Evolutionary conservation across 1,140 invertebrate genomes (phyloP).

Genomic region (Lordiphosa clarofinis): DNA sequence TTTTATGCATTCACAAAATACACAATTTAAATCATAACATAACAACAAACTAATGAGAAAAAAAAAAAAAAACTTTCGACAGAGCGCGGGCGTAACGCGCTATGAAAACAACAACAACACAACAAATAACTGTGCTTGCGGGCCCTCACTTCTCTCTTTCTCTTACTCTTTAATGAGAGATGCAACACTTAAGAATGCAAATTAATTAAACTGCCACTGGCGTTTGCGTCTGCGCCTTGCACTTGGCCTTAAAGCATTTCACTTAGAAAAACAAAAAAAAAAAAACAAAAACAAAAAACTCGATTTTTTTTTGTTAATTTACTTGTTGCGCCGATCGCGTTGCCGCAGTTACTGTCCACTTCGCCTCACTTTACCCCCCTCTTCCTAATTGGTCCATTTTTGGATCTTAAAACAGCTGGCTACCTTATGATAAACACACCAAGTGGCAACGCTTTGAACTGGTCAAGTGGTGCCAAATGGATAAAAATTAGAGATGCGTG

Average conservation of each 20-base stretch:
- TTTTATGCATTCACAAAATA: too few relatives aligned
- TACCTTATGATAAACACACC: too few relatives aligned
- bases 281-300: slow-evolving; percentile 14
- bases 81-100: too few relatives aligned
- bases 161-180: slow-evolving; percentile 10
- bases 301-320: slow-evolving; percentile 17
- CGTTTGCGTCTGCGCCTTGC: slow-evolving; percentile 61
- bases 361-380: slow-evolving; percentile 1
- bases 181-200: slow-evolving; percentile 51
- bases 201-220: slow-evolving; percentile 20
- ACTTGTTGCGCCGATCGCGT: slow-evolving; percentile 32
- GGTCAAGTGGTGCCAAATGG: background rate
- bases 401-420: slow-evolving; percentile 38
- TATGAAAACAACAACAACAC: too few relatives aligned
- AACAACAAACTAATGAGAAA: too few relatives aligned
- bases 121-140: slow-evolving; percentile 4
- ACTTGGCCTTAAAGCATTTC: slow-evolving; percentile 15
- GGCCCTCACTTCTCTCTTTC: background rate
- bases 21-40: too few relatives aligned
- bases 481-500: background rate
- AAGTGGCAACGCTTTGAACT: slow-evolving; percentile 10
- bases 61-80: too few relatives aligned
- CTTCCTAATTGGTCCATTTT: slow-evolving; percentile 42
- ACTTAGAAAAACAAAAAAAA: slow-evolving; percentile 29
- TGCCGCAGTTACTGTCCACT: slow-evolving; percentile 16